Conservation (phyloP, 2,888 invertebrate species). For the Hemicrepidius hirtus region DNA sequence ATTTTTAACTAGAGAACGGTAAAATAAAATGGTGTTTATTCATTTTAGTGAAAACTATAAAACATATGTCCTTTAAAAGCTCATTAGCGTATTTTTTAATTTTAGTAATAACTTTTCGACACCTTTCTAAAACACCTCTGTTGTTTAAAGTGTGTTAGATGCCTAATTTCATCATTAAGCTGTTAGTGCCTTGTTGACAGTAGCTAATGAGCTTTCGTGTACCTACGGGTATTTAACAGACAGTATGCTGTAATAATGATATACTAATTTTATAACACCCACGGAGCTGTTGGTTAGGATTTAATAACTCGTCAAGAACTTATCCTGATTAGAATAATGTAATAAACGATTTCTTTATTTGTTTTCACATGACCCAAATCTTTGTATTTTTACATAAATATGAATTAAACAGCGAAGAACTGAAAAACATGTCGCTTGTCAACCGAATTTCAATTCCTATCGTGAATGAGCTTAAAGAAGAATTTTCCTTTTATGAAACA, state of each 20-base stretch:
- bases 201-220: conserved; percentile 31
- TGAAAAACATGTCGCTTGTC: no score
- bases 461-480: no score
- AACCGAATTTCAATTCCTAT: no score
- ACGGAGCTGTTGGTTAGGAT: not conserved
- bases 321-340: no score
- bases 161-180: conserved; percentile 56
- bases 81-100: conserved; percentile 48
- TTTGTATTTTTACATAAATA: no score
- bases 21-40: no score
- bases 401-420: no score
- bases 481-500: no score
- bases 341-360: no score
- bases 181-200: conserved; percentile 24
- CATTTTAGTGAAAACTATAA: not conserved
- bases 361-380: no score
- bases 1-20: no score
- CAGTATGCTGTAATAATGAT: conserved; percentile 27
- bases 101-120: conserved; percentile 48
- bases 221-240: conserved; percentile 24
- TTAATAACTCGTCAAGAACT: not conserved
- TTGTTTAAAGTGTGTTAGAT: conserved; percentile 51
- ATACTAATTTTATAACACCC: conserved; percentile 20
- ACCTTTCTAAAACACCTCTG: conserved; percentile 32
- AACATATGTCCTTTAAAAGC: conserved; percentile 11